phyloP scores from a whole-genome alignment of 2,113 vertebrate species.

The Plecotus auritus region DNA sequence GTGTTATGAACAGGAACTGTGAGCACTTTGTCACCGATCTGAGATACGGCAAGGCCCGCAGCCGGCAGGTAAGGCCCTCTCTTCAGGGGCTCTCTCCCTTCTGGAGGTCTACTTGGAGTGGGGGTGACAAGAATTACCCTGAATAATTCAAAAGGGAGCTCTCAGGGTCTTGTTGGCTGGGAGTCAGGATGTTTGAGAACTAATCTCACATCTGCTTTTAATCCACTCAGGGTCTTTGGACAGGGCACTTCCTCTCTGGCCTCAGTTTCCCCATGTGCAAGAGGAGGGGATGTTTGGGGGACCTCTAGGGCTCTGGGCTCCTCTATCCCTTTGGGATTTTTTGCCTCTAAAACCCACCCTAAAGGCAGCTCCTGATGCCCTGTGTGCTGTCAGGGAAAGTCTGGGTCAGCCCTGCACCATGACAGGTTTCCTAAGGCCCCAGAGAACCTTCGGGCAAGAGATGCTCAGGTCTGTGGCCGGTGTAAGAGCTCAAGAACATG shows the following conservation, averaged over 20 bases:
- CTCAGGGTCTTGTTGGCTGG: background rate
- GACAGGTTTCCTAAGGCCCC: background rate
- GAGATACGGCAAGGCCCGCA: constrained; percentile 80
- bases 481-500: background rate
- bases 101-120: background rate
- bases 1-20: constrained; percentile 78
- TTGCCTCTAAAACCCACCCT: background rate
- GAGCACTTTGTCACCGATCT: constrained; percentile 86
- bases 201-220: background rate
- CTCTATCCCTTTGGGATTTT: background rate
- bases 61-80: constrained; percentile 78
- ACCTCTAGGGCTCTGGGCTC: background rate
- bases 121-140: background rate
- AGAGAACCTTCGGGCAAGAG: background rate
- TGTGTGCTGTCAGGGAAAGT: background rate
- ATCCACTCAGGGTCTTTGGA: background rate
- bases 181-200: background rate
- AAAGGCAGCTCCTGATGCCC: background rate
- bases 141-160: fast-evolving
- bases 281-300: background rate
- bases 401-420: too few species aligned
- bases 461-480: background rate
- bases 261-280: background rate
- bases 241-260: background rate
- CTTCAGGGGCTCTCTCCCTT: background rate